Conservation (phyloP, 2,113 vertebrate species). For the Saimiri boliviensis region DNA sequence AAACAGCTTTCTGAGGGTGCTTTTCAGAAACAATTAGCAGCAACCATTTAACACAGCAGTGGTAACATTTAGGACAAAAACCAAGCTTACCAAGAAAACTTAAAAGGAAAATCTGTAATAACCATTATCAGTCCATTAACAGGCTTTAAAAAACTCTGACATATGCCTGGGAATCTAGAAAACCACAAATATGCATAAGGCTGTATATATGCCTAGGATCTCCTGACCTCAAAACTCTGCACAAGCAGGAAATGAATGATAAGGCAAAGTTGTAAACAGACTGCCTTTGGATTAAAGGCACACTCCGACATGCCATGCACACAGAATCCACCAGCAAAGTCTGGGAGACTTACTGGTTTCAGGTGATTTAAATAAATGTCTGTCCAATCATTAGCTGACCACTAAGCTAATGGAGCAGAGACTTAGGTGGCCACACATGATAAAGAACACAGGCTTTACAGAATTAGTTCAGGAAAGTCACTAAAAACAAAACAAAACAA, state of each 20-base stretch:
- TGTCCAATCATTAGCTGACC: background rate
- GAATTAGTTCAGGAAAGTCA: slow-evolving; percentile 5
- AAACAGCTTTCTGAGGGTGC: background rate
- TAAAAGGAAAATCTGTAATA: slow-evolving; percentile 23
- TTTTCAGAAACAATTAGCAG: slow-evolving; percentile 2
- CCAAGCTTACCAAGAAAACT: background rate
- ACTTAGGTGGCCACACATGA: background rate
- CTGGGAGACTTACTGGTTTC: background rate
- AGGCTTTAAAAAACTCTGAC: slow-evolving; percentile 14
- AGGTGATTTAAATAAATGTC: slow-evolving; percentile 2
- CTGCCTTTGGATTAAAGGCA: background rate
- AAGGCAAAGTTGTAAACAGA: slow-evolving; percentile 13
- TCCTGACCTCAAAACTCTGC: slow-evolving; percentile 19
- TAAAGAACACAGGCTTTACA: background rate
- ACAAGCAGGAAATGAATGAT: slow-evolving; percentile 35
- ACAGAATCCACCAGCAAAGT: background rate
- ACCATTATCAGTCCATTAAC: background rate
- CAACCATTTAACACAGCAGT: background rate
- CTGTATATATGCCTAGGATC: background rate
- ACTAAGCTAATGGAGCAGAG: background rate
- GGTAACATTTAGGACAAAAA: background rate
- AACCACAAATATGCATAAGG: background rate
- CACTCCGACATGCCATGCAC: background rate
- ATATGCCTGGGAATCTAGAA: slow-evolving; percentile 4
- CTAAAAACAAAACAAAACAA: background rate